Percentiles rank a stretch among this genome's conserved stretches.
Conservation (phyloP, 1,140 invertebrate species). For the Lasaia peninsularis region DNA sequence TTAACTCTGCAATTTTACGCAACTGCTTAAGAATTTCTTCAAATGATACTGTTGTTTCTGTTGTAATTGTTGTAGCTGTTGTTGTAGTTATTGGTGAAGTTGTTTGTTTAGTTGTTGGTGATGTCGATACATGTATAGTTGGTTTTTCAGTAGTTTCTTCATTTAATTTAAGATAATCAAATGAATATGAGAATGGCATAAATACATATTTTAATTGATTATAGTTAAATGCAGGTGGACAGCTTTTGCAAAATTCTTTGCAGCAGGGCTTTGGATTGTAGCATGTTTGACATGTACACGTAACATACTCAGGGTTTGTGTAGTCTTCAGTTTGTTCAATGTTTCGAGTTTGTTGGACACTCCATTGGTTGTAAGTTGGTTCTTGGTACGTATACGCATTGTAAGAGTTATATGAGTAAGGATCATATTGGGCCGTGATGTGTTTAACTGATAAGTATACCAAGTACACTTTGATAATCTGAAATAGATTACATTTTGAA, state of each 20-base stretch:
- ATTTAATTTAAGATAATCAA: not conserved
- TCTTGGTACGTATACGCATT: not conserved
- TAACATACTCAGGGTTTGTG: constrained; percentile 32
- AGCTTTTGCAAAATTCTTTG: constrained; percentile 33
- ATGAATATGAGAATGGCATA: constrained; percentile 41
- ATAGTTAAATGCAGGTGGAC: constrained; percentile 11
- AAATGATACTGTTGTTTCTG: constrained; percentile 18
- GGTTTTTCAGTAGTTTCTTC: not conserved
- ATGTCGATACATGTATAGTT: constrained; percentile 15
- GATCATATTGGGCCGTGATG: constrained; percentile 18
- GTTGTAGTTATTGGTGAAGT: constrained; percentile 14
- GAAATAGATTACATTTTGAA: not conserved
- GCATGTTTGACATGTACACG: constrained; percentile 38
- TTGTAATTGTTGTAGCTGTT: constrained; percentile 20
- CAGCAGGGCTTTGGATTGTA: constrained; percentile 35
- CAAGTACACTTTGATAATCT: not conserved
- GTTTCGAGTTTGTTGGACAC: constrained; percentile 16
- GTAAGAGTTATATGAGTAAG: constrained; percentile 8
- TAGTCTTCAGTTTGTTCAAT: constrained; percentile 22
- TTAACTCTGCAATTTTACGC: not conserved
- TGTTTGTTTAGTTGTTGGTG: constrained; percentile 7
- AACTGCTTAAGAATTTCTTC: constrained; percentile 2
- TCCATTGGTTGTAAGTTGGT: constrained; percentile 18
- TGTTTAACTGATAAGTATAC: not conserved
- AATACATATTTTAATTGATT: constrained; percentile 28